Evolutionary conservation across 2,797 vertebrate genomes (phyloP).

Genomic region (Perodicticus potto): DNA sequence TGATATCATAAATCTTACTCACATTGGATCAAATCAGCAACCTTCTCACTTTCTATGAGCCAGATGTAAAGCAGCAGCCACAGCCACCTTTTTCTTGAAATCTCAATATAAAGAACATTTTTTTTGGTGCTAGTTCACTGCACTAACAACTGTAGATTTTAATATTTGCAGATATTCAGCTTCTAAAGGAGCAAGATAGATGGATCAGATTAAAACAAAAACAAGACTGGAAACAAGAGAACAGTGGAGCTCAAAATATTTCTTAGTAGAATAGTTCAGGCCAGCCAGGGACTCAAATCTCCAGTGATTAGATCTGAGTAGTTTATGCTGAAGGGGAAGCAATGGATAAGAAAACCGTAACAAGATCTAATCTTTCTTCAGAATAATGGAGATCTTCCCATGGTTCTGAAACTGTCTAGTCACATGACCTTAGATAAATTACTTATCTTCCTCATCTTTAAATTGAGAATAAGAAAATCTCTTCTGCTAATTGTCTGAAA

Average conservation of each 20-base stretch:
- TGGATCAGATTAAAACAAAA: constrained; percentile 45
- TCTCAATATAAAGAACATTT: not conserved
- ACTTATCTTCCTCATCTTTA: constrained; percentile 4
- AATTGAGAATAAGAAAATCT: not conserved
- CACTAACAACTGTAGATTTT: not conserved
- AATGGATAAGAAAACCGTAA: not conserved
- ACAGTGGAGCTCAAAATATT: constrained; percentile 3
- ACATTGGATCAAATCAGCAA: constrained; percentile 27
- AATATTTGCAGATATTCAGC: constrained; percentile 15
- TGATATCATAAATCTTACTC: constrained; percentile 47
- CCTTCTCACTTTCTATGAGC: not conserved
- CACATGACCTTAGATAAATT: not conserved
- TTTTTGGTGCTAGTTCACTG: not conserved
- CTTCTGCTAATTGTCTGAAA: not conserved
- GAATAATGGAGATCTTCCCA: not conserved
- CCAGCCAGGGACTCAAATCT: not conserved
- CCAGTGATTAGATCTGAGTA: constrained; percentile 1
- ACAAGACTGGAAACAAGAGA: not conserved
- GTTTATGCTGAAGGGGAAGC: not conserved
- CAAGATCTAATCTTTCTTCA: not conserved
- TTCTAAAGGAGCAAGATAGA: not conserved
- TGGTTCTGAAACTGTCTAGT: not conserved
- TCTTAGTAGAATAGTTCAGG: not conserved
- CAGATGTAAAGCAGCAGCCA: not conserved
- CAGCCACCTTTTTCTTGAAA: constrained; percentile 26